Conservation (phyloP, 2,797 vertebrate species). For the Cyprinella venusta region DNA sequence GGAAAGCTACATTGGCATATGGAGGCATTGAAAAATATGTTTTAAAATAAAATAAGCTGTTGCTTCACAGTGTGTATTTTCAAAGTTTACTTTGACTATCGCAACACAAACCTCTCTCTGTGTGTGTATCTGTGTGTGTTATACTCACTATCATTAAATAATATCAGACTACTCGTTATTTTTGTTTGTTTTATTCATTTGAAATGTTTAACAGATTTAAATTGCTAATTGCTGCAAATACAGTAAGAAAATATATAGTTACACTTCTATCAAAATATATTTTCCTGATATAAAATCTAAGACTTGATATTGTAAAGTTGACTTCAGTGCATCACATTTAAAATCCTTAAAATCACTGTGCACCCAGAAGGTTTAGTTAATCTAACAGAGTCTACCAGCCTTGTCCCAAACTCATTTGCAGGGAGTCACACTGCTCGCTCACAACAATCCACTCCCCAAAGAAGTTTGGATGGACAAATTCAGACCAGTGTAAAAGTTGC, state of each 20-base stretch:
- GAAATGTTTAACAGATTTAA: not conserved
- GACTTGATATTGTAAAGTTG: not conserved
- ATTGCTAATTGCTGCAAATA: not conserved
- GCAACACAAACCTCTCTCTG: not conserved
- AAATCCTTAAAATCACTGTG: slow-evolving; percentile 14
- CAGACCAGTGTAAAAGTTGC: slow-evolving; percentile 42
- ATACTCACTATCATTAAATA: not conserved
- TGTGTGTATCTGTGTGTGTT: not conserved
- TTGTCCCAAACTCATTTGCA: slow-evolving; percentile 38
- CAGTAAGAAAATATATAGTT: not conserved
- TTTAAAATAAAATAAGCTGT: not conserved
- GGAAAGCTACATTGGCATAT: slow-evolving; percentile 5
- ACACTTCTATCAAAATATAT: not conserved
- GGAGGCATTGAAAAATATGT: not conserved
- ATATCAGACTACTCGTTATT: not conserved
- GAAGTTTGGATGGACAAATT: slow-evolving; percentile 36
- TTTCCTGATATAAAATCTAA: not conserved
- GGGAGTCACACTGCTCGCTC: slow-evolving; percentile 24
- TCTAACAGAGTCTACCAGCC: slow-evolving; percentile 11
- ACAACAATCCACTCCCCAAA: slow-evolving; percentile 32
- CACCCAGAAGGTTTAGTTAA: slow-evolving; percentile 11
- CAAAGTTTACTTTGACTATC: not conserved
- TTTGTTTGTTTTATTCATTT: not conserved
- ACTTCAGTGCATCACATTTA: not conserved
- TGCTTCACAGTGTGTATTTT: not conserved